A percentile compares a stretch with the other conserved stretches of the same genome.
Evolutionary conservation across 2,113 vertebrate genomes (phyloP).

Genomic region (Aphelocoma coerulescens): DNA sequence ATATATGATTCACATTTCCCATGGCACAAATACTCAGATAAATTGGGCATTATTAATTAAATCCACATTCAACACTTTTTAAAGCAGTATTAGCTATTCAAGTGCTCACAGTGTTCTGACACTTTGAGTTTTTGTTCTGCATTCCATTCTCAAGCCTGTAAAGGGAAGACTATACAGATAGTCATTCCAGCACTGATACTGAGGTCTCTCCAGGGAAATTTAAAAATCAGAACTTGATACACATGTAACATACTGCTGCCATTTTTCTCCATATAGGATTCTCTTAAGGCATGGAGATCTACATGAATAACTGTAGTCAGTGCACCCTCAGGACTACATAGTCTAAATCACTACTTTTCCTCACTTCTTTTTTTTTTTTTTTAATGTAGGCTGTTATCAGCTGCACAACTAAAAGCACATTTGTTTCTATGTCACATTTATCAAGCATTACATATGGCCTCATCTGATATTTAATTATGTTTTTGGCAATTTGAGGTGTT

Average conservation of each 20-base stretch:
- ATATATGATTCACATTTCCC: background rate
- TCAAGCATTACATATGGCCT: background rate
- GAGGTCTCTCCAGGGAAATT: background rate
- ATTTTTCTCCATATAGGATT: background rate
- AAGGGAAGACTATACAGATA: background rate
- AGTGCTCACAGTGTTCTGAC: background rate
- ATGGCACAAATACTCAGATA: background rate
- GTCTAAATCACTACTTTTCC: background rate
- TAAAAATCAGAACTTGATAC: background rate
- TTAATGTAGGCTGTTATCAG: background rate
- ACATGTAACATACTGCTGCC: background rate
- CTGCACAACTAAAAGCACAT: background rate
- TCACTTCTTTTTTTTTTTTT: background rate
- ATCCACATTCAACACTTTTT: background rate
- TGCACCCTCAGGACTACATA: background rate
- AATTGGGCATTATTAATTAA: background rate
- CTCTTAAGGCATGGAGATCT: background rate
- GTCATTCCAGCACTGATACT: background rate
- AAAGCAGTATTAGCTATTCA: background rate
- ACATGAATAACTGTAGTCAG: background rate
- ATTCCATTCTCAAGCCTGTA: background rate
- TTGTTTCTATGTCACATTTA: background rate
- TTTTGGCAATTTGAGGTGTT: background rate
- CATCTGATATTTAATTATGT: background rate
- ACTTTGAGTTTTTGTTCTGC: background rate